Conservation (phyloP, 2,888 invertebrate genomes). For the Hofmannophila pseudospretella region DNA sequence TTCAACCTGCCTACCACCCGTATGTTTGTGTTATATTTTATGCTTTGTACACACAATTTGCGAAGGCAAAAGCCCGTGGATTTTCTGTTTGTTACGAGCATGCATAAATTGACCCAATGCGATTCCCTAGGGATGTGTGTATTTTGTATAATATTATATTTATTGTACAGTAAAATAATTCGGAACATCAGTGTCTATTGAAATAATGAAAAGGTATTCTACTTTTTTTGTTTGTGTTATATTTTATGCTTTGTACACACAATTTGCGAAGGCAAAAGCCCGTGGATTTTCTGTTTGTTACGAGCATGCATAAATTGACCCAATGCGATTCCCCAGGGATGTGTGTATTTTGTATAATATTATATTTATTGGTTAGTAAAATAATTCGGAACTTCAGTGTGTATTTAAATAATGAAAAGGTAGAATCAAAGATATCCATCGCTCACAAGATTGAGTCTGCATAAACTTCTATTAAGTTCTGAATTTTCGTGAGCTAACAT, state of each 20-base stretch:
- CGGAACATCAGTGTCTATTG: too few species aligned
- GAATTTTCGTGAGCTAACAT: too few species aligned
- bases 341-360: not conserved
- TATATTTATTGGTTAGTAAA: too few species aligned
- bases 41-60: conserved; percentile 16
- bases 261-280: conserved; percentile 17
- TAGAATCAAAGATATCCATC: too few species aligned
- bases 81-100: conserved; percentile 7
- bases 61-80: conserved; percentile 12
- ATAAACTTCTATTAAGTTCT: too few species aligned
- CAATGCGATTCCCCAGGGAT: not conserved
- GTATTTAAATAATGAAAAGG: too few species aligned
- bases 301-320: conserved; percentile 14
- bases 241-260: conserved; percentile 12
- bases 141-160: not conserved
- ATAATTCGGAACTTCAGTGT: too few species aligned
- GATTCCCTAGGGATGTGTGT: not conserved
- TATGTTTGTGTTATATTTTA: conserved; percentile 10
- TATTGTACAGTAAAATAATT: too few species aligned
- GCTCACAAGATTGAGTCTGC: too few species aligned
- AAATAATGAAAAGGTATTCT: too few species aligned
- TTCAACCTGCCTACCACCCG: not conserved
- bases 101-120: conserved; percentile 13
- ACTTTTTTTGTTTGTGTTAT: conserved; percentile 7
- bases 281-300: conserved; percentile 6